Conservation (phyloP, 2,888 invertebrate genomes). For the Eudasyphora cyanicolor region DNA sequence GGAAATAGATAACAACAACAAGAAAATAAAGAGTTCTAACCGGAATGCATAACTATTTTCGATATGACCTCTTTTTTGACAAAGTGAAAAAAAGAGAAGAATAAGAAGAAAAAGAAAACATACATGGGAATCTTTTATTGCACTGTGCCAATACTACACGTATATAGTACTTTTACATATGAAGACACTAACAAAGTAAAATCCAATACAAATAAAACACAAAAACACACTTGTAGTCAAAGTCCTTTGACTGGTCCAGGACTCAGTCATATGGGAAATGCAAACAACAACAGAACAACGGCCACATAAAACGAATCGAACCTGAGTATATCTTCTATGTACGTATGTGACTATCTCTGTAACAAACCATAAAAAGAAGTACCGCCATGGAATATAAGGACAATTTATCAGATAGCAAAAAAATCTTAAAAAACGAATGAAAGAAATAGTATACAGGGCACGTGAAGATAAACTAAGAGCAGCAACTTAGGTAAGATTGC, state of each 20-base stretch:
- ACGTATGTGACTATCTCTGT: neutral
- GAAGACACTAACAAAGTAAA: slow-evolving; percentile 13
- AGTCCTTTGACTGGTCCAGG: neutral
- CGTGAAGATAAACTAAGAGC: neutral
- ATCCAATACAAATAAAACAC: neutral
- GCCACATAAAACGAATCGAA: neutral
- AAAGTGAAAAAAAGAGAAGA: slow-evolving; percentile 14
- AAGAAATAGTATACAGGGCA: neutral
- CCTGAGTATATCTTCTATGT: neutral
- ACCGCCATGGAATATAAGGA: neutral
- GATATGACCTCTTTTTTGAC: slow-evolving; percentile 56
- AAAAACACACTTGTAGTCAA: neutral
- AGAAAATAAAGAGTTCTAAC: neutral
- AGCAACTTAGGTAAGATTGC: neutral
- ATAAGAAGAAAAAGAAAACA: neutral
- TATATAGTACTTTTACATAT: neutral
- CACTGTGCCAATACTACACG: slow-evolving; percentile 1
- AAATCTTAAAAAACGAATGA: neutral
- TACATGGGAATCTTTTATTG: slow-evolving; percentile 7
- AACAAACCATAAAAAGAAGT: neutral
- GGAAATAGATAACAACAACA: slow-evolving; percentile 52
- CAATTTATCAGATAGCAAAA: neutral
- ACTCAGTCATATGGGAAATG: slow-evolving; percentile 22
- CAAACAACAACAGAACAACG: neutral
- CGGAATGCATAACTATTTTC: slow-evolving; percentile 49